A percentile compares a stretch with the other conserved stretches of the same genome.
Conservation (phyloP, 2,113 vertebrate species). For the Lepidothrix coronata region DNA sequence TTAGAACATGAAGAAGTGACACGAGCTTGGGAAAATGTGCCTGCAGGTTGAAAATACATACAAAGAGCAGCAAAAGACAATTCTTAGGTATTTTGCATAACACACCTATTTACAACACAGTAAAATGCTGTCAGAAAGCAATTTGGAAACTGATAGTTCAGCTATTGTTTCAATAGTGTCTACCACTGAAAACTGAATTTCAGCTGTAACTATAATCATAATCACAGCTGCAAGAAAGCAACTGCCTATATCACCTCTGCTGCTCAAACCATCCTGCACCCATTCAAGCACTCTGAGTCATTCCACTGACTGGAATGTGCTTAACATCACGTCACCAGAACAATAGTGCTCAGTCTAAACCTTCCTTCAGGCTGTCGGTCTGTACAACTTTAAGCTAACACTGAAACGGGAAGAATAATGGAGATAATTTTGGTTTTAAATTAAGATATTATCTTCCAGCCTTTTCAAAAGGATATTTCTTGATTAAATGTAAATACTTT, state of each 20-base stretch:
- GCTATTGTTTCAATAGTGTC: background rate
- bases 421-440: background rate
- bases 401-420: background rate
- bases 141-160: background rate
- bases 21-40: background rate
- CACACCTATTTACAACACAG: background rate
- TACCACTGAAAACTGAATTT: background rate
- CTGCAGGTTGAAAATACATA: background rate
- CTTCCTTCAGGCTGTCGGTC: background rate
- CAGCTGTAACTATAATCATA: background rate
- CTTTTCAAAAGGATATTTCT: background rate
- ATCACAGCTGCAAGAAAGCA: background rate
- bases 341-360: background rate
- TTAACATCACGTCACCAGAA: background rate
- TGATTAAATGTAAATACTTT: slow-evolving; percentile 38
- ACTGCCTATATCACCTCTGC: background rate
- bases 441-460: background rate
- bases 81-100: background rate
- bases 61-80: background rate
- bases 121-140: background rate
- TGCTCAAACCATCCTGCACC: background rate
- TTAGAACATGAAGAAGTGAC: background rate
- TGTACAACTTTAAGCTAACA: background rate
- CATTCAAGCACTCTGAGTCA: background rate
- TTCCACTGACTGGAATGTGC: background rate